A percentile compares a stretch with the other conserved stretches of the same genome.
phyloP scores from a whole-genome alignment of 2,888 invertebrate species.

The Clepsis dumicolana region DNA sequence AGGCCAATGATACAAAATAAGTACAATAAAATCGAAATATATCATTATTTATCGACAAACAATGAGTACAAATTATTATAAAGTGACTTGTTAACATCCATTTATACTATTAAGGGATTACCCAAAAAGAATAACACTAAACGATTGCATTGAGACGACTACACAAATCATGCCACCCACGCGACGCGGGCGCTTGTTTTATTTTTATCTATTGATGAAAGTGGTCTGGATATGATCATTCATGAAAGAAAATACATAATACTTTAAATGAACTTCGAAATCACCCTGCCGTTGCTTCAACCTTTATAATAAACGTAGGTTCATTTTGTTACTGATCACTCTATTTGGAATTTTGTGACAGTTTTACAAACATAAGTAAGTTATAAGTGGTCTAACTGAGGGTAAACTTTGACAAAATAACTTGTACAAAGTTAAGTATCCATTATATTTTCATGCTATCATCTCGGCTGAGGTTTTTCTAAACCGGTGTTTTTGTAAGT shows the following conservation, averaged over 20 bases:
- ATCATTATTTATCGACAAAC: slow-evolving; percentile 39
- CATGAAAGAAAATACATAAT: slow-evolving; percentile 4
- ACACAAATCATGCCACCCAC: slow-evolving; percentile 44
- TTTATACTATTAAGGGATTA: slow-evolving; percentile 43
- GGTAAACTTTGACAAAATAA: too few species aligned
- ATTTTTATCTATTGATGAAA: slow-evolving; percentile 40
- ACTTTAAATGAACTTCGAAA: too few species aligned
- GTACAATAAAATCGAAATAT: slow-evolving; percentile 9
- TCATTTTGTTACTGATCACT: too few species aligned
- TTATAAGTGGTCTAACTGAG: too few species aligned
- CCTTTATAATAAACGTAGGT: too few species aligned
- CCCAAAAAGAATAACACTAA: slow-evolving; percentile 43
- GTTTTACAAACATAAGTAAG: too few species aligned
- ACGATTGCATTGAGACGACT: slow-evolving; percentile 42
- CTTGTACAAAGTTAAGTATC: too few species aligned
- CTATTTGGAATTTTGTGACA: too few species aligned
- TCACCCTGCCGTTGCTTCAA: too few species aligned
- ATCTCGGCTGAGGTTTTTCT: too few species aligned
- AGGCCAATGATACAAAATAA: background rate
- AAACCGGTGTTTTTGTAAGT: too few species aligned
- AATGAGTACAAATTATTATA: slow-evolving; percentile 41
- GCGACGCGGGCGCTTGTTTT: slow-evolving; percentile 29
- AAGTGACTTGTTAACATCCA: slow-evolving; percentile 43
- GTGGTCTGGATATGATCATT: slow-evolving; percentile 18
- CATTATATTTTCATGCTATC: too few species aligned